Base-by-base conservation (phyloP, 2,113 vertebrate species). In the Capreolus pygargus region DNA sequence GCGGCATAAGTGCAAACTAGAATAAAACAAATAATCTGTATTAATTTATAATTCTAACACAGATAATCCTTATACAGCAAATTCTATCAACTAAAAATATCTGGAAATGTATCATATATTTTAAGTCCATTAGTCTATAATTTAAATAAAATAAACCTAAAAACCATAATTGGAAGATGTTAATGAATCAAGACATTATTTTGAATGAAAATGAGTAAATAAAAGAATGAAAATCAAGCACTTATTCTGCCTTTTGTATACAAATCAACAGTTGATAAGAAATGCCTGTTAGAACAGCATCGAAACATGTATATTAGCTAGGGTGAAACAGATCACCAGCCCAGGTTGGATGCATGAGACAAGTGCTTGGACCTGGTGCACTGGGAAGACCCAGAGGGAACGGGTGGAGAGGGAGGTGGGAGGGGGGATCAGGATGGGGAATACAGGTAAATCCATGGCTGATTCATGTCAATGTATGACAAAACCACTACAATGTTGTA, bases 1-100 rank as follows among this genome's bases (percentile, higher is more conserved):
- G 96, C 99, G 99, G 98, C 99, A 99, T 88, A 99, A 99, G 91
- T 99, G 99, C 97, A 99, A 99, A 97, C 99, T 99, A 98, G 84
- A 98, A 99, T 27, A 95, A 98, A 98, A 97, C 4, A 97, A 96
- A 96, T 8, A 91, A 74, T 39, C 54, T 86, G 45, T 81, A 97
- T 98, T 76, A 94, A 97, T 92, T 97, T 97, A 43, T 55, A 89
- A 55, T 86, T 3, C 28, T 82, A 95, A 93, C 70, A 94, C 2
- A 30, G 21, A 27, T 70, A 33, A 92, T 86, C 70, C 54, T 89
- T 78, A 95, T 1, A 81, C 1, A 96, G 21, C 33, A 95, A 96
- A 86, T 90, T 97, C 33, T 50, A 92, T 55, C 78, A 93, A 85
- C 33, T 64, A 87, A 97, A 98, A 74, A 84, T 47, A 93, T 36